phyloP scores from a whole-genome alignment of 2,888 invertebrate species.

The Cephonodes hylas region DNA sequence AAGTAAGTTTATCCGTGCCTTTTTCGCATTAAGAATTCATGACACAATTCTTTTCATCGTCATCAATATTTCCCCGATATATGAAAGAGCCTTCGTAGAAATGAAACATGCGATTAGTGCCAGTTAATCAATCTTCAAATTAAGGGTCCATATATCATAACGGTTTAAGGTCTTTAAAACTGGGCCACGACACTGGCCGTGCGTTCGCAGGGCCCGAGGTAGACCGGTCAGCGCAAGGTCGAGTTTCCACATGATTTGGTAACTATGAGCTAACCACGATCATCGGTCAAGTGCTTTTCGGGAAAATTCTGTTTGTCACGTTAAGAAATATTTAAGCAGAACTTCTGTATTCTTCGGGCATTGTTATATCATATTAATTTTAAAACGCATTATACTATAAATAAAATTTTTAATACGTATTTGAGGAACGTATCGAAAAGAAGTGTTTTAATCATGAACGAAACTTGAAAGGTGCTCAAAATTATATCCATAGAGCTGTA shows the following conservation, averaged over 20 bases:
- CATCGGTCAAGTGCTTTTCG: neutral
- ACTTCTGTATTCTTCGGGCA: too few species aligned
- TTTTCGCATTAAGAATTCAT: too few species aligned
- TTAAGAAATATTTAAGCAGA: neutral
- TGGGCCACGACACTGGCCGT: constrained; percentile 14
- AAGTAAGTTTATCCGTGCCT: too few species aligned
- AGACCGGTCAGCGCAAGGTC: constrained; percentile 13
- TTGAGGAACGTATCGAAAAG: too few species aligned
- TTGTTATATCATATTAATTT: too few species aligned
- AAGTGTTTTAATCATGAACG: too few species aligned
- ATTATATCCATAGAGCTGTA: too few species aligned
- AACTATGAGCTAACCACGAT: neutral
- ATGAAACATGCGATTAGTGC: neutral
- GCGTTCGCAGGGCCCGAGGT: neutral
- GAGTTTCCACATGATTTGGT: constrained; percentile 16
- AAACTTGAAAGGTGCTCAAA: too few species aligned
- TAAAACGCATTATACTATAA: too few species aligned
- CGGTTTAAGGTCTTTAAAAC: neutral
- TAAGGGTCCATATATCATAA: constrained; percentile 4
- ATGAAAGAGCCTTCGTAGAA: neutral
- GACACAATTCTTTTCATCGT: too few species aligned
- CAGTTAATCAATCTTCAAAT: neutral
- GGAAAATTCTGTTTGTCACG: neutral
- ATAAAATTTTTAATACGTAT: too few species aligned
- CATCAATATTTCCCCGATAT: too few species aligned